These are phyloP conservation scores for Microhierax caerulescens DNA, from an alignment of 2,797 vertebrate genomes.

Conservation along the genomic window DNA sequence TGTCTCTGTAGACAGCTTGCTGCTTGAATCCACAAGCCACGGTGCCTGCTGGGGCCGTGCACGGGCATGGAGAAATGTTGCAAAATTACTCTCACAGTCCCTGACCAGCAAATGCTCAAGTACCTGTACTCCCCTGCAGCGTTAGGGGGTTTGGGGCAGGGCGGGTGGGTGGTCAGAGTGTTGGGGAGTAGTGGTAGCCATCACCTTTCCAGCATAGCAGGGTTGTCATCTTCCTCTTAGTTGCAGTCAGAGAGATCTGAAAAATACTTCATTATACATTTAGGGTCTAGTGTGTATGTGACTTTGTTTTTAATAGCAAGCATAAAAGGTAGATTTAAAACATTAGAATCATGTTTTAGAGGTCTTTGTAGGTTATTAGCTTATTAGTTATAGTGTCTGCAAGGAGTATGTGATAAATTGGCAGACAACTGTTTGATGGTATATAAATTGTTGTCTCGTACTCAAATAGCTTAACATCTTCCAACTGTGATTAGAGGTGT, in stretches of 20 bases:
- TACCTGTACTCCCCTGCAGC: background rate
- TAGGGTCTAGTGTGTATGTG: background rate
- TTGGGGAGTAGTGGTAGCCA: background rate
- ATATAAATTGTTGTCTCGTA: background rate
- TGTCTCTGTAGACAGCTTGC: rapidly evolving
- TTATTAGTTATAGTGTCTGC: too few relatives aligned
- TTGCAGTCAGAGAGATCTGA: background rate
- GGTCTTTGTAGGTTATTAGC: background rate
- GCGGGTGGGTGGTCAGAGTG: background rate
- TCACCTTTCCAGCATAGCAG: background rate
- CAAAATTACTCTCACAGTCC: background rate
- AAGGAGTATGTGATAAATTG: background rate
- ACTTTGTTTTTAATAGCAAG: background rate
- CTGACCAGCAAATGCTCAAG: background rate
- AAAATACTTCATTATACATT: background rate
- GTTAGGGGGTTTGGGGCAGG: background rate
- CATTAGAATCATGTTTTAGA: background rate
- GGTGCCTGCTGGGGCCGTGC: background rate
- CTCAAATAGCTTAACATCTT: background rate
- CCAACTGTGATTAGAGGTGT: background rate
- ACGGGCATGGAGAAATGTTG: rapidly evolving
- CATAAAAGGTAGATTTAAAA: background rate
- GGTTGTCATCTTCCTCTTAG: background rate
- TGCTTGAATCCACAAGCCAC: background rate
- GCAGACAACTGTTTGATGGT: conserved; percentile 20